These are phyloP conservation scores for Papilio machaon DNA, from an alignment of 1,140 invertebrate species.

Conservation along the genomic window DNA sequence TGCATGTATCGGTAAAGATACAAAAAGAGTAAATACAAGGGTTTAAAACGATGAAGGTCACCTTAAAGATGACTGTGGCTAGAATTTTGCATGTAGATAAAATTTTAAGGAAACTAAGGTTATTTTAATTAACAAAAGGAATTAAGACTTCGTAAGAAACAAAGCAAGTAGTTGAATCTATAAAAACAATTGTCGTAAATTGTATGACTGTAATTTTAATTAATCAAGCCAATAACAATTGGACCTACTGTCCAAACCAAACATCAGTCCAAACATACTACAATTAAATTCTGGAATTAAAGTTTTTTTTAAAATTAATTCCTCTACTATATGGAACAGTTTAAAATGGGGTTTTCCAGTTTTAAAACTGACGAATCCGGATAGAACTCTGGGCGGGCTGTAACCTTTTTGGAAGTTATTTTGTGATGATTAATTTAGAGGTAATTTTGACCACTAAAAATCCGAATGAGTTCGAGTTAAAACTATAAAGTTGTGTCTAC, in stretches of 20 bases:
- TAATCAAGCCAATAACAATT: background rate
- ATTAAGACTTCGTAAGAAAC: slow-evolving; percentile 27
- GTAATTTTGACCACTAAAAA: background rate
- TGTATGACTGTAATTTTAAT: slow-evolving; percentile 12
- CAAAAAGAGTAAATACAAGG: slow-evolving; percentile 10
- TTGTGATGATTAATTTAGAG: background rate
- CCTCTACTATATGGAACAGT: background rate
- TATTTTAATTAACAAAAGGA: slow-evolving; percentile 33
- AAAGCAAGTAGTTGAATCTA: background rate
- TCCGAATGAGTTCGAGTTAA: background rate
- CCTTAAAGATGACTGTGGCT: slow-evolving; percentile 31
- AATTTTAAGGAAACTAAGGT: background rate
- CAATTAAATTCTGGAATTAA: no score
- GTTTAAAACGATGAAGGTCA: slow-evolving; percentile 1
- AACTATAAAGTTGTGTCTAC: background rate
- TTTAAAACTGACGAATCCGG: background rate
- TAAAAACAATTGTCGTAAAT: slow-evolving; percentile 30
- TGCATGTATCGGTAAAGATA: background rate
- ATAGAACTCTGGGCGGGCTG: background rate
- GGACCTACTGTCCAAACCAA: no score
- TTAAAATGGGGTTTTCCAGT: background rate
- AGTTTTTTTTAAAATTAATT: no score
- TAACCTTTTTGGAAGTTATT: background rate
- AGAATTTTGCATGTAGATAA: slow-evolving; percentile 18
- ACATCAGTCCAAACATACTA: background rate